Evolutionary conservation across 2,888 invertebrate species (phyloP), one percentile per base, ranked within the genome.

Genomic region (Heteropelma amictum): DNA sequence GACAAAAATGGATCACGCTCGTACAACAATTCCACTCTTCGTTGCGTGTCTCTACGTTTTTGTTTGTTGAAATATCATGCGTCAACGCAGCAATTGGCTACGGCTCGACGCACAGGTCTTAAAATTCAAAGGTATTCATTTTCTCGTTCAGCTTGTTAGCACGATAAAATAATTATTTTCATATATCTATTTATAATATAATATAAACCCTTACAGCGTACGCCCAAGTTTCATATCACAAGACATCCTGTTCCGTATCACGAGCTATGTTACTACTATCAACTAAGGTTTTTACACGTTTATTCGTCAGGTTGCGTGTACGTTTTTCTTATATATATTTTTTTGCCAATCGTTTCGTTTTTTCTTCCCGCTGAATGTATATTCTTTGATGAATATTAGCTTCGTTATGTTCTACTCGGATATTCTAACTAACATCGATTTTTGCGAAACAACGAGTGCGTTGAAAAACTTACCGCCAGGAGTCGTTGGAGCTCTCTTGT

Each of bases 161-260:
- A 72, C 77, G 72, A 76, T 79, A 79, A 79, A 79, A 79, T 79
- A 79, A 77, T 77, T 56, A 76, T 76, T 74, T 76, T 76, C 53
- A 76, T 79, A 79, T 77, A 78, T 78, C 74, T 80, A 80, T 78
- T 69, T 42, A 67, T 56, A 51, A 58, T 67, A 67, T 67, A 73
- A 68, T 70, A 64, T 67, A 67, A 56, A 70, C 68, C 69, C 69
- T 67, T 77, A 74, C 74, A 71, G 70, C 77, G 77, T 83, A 84
- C 82, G 77, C 64, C 83, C 80, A 78, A 76, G 70, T 76, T 76
- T 79, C 77, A 77, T 80, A 81, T 80, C 78, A 77, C 77, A 86
- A 85, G 81, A 83, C 84, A 85, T 84, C 81, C 81, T 82, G 82
- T 82, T 83, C 81, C 80, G 81, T 85, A 84, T 85, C 84, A 85